Evolutionary conservation across 1,140 invertebrate genomes (phyloP).

Genomic region (Panagrolaimus sp.): DNA sequence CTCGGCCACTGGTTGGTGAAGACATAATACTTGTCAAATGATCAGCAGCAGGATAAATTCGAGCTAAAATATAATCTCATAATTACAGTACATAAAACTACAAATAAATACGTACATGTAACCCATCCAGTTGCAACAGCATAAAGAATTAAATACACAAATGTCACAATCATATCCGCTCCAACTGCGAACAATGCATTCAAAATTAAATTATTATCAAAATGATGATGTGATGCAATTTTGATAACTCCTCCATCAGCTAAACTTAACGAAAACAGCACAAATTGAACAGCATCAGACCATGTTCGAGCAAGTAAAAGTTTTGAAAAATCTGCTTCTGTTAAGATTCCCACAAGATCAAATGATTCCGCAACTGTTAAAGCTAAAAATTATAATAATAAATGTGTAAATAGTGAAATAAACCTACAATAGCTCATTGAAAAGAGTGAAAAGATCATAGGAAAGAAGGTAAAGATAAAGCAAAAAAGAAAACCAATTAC

Average conservation of each 20-base stretch:
- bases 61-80: neutral
- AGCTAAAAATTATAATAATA: too few species aligned
- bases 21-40: neutral
- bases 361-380: too few species aligned
- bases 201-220: constrained; percentile 12
- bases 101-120: neutral
- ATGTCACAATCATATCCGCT: neutral
- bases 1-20: neutral
- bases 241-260: constrained; percentile 3
- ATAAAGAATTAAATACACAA: neutral
- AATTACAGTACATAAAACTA: neutral
- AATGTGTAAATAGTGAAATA: too few species aligned
- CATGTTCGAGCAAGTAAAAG: too few species aligned
- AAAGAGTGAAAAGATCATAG: too few species aligned
- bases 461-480: too few species aligned
- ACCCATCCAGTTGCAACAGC: neutral
- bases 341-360: too few species aligned
- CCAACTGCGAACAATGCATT: neutral
- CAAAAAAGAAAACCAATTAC: too few species aligned
- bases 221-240: neutral
- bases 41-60: neutral
- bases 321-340: too few species aligned
- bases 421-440: too few species aligned
- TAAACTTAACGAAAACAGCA: neutral
- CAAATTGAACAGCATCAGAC: too few species aligned